Percentiles rank a stretch among this genome's conserved stretches.
Evolutionary conservation across 2,113 vertebrate genomes (phyloP).

Genomic region (Cacatua alba): DNA sequence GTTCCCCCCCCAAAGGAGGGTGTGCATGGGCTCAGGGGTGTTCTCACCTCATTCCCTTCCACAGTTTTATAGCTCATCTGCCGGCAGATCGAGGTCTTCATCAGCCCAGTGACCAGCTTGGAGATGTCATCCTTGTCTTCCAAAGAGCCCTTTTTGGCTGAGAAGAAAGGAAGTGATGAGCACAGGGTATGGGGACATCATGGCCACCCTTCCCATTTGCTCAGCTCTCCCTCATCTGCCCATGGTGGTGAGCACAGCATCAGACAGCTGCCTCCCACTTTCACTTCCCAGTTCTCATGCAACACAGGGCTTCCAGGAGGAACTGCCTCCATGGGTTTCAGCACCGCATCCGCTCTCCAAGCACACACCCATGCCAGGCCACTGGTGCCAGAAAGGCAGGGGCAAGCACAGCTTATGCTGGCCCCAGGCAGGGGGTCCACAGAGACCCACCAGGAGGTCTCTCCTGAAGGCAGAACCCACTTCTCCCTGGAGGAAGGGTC

Average conservation of each 20-base stretch:
- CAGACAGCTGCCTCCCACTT: conserved; percentile 23
- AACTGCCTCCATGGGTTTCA: neutral
- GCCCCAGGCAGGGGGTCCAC: neutral
- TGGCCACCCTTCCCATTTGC: neutral
- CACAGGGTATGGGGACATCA: neutral
- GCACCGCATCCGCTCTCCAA: conserved; percentile 20
- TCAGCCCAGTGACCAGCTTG: conserved; percentile 89
- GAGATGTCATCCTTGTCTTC: conserved; percentile 92
- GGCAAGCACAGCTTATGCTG: neutral
- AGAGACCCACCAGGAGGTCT: neutral
- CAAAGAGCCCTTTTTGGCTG: conserved; percentile 82
- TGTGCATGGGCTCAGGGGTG: accelerated
- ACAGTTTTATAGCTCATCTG: conserved; percentile 89
- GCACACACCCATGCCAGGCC: neutral
- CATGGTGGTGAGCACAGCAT: neutral
- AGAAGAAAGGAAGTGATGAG: neutral
- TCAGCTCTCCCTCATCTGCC: neutral
- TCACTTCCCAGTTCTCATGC: conserved; percentile 65
- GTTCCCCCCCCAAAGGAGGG: neutral
- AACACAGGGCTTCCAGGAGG: conserved; percentile 15
- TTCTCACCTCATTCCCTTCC: conserved; percentile 83
- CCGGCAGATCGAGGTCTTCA: conserved; percentile 89
- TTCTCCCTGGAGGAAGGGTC: neutral
- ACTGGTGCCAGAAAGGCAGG: neutral
- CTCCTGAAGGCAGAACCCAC: neutral